Base-by-base conservation (phyloP, 2,797 vertebrate species). In the Pseudochirops cupreus region DNA sequence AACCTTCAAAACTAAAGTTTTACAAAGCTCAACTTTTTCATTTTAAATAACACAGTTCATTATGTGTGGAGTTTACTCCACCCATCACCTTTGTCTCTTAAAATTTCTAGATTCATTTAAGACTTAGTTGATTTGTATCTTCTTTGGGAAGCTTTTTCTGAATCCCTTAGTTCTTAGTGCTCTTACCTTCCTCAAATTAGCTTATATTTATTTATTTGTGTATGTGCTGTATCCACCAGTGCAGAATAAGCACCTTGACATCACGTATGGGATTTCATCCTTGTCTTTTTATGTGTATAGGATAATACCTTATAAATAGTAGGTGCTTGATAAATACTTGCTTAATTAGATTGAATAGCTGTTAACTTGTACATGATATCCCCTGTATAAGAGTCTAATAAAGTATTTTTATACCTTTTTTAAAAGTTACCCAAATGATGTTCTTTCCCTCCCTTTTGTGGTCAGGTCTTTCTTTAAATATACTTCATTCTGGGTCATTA, bases 371-470 rank as follows among this genome's bases (percentile, higher is more conserved):
- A 9, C 12, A 21, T 50, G 74, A 26, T 50, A 87, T 87, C 24
- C 24, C 39, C 24, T 28, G 0, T 82, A 18, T 33, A 67, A 0
- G 5, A 1, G 28, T 39, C 46, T 58, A 26, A 62, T 46, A 4
- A 0, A 58, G 13, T 91, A 58, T 92, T 93, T 87, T 9, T 28
- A 28, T 56, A 0, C 87, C 6, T 87, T 96, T 94, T 67, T 33
- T 29, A 16, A 39, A 94, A 56, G 56, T 50, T 90, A 90, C 31
- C 91, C 33, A 24, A 92, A 67, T 93, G 91, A 54, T 89, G 26
- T 31, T 31, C 92, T 96, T 91, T 95, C 67, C 53, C 94, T 97
- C 54, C 58, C 92, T 96, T 94, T 82, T 95, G 59, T 52, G 55
- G 55, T 50, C 0, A 0, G 55, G 82, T 46, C 59, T 50, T 94